Evolutionary conservation across 2,797 vertebrate species (phyloP), one percentile per base, ranked within the genome.

Genomic region (Pteropus rufus): DNA sequence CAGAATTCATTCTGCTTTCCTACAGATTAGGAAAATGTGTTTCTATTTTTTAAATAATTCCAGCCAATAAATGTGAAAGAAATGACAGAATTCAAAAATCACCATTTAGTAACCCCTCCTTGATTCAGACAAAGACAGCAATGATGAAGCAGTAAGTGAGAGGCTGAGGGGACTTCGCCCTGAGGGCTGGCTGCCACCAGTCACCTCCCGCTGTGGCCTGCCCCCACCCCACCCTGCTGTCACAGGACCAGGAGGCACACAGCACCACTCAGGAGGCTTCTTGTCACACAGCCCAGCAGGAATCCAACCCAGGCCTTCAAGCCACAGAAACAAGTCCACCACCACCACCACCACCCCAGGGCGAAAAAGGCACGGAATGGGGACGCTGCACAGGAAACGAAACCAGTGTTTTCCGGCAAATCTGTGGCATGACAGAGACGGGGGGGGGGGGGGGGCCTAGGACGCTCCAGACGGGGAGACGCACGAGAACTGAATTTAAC

Each of bases 11-110:
- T 19, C 8, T 36, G 41, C 36, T 56, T 44, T 62, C 44, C 41
- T 26, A 3, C 8, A n/a, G 46, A 7, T 73, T 31, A 29, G 34
- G 64, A 79, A 52, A 54, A 41, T 26, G 0, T 70, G 26, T 34
- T 91, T 72, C 29, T 90, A 46, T n/a, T 87, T 83, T 58, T 72
- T 58, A 60, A 69, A 89, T 29, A 89, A 70, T 70, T 65, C 54
- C 39, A 89, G 56, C 9, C 39, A 81, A 80, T 24, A 34, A 31
- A 56, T 12, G 10, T 39, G 44, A 94, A 16, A 49, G 36, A 81
- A 39, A 80, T 12, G 23, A 60, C 2, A 36, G 29, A 75, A 41
- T 49, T 10, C 39, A n/a, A 67, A 80, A 83, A 80, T 9, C 8
- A 3, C n/a, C 4, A 9, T 70, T 34, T 3, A 56, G 26, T 31